Conservation (phyloP, 2,113 vertebrate genomes). For the Heterocephalus glaber region DNA sequence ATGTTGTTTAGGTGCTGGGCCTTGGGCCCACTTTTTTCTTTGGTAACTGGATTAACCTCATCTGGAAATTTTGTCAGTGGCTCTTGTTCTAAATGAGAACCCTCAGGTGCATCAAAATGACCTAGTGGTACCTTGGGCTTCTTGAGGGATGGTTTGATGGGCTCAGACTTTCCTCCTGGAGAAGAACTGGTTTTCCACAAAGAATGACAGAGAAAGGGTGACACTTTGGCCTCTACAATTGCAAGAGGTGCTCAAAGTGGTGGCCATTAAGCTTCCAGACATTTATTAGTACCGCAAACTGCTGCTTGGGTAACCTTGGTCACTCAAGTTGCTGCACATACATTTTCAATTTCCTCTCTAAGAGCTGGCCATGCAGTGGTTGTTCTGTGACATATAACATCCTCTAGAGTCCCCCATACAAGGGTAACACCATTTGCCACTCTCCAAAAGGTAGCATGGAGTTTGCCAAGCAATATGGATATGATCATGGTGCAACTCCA, state of each 20-base stretch:
- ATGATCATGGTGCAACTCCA: not conserved
- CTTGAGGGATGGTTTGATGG: constrained; percentile 85
- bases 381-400: not conserved
- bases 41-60: constrained; percentile 93
- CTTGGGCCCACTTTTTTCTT: constrained; percentile 94
- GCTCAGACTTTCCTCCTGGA: constrained; percentile 76
- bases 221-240: constrained; percentile 62
- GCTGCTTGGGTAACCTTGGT: not conserved
- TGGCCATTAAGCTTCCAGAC: not conserved
- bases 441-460: not conserved
- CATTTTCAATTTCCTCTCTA: not conserved
- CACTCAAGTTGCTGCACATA: not conserved
- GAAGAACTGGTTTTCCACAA: constrained; percentile 77
- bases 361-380: not conserved
- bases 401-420: not conserved
- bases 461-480: not conserved
- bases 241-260: not conserved
- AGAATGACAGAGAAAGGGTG: constrained; percentile 65
- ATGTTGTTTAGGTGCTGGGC: constrained; percentile 96
- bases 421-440: not conserved
- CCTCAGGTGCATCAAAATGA: constrained; percentile 90
- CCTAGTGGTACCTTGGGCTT: constrained; percentile 94
- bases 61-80: constrained; percentile 87
- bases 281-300: not conserved
- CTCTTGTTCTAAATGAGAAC: constrained; percentile 76